These are phyloP conservation scores for Cephus spinipes DNA, from an alignment of 2,888 invertebrate species.

Conservation along the genomic window DNA sequence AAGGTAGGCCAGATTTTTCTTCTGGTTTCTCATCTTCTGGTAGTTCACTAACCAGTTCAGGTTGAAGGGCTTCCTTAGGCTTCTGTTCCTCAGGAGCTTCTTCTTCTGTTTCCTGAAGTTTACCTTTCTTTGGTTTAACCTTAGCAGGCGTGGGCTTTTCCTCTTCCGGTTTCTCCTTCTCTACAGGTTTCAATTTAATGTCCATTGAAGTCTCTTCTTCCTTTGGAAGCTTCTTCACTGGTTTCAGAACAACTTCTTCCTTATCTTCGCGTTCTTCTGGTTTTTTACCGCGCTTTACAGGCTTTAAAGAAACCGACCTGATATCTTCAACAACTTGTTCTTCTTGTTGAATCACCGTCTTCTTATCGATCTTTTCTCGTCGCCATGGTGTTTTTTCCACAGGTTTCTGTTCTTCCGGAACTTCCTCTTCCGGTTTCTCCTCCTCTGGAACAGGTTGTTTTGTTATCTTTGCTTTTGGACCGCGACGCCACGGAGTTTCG, in stretches of 20 bases:
- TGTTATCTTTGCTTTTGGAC: slow-evolving; percentile 26
- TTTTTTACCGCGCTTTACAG: slow-evolving; percentile 31
- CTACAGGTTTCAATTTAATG: slow-evolving; percentile 46
- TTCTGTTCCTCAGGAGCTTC: slow-evolving; percentile 31
- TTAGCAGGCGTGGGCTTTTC: slow-evolving; percentile 26
- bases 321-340: slow-evolving; percentile 24
- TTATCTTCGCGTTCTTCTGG: slow-evolving; percentile 38
- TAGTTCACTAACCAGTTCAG: slow-evolving; percentile 39
- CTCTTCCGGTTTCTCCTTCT: slow-evolving; percentile 27
- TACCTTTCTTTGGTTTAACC: slow-evolving; percentile 25
- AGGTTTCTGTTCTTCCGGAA: slow-evolving; percentile 36
- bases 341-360: slow-evolving; percentile 45
- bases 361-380: slow-evolving; percentile 56
- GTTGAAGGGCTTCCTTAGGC: slow-evolving; percentile 28
- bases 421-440: slow-evolving; percentile 40
- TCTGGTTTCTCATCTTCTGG: slow-evolving; percentile 41
- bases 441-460: slow-evolving; percentile 24
- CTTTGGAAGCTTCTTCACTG: slow-evolving; percentile 23
- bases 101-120: slow-evolving; percentile 18
- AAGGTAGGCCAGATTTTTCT: slow-evolving; percentile 44
- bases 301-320: slow-evolving; percentile 32
- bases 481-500: slow-evolving; percentile 56
- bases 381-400: slow-evolving; percentile 51
- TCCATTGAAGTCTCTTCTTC: slow-evolving; percentile 33
- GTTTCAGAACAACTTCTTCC: slow-evolving; percentile 33